Percentiles rank a stretch among this genome's conserved stretches.
These are phyloP conservation scores for Semnornis frantzii DNA, from an alignment of 2,113 vertebrate species.

Conservation along the genomic window DNA sequence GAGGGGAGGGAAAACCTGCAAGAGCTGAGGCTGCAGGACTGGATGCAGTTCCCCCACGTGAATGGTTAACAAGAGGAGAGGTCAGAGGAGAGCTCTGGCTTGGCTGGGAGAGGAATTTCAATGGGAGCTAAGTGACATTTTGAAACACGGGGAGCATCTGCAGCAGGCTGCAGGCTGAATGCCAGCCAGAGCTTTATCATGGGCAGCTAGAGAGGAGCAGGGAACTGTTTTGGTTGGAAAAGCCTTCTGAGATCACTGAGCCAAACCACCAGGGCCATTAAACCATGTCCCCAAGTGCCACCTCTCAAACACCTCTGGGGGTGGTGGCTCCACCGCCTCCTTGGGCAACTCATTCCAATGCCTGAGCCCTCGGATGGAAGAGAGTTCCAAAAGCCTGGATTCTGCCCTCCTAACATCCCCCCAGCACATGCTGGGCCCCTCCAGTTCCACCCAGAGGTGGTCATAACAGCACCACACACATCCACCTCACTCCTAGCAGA, in stretches of 20 bases:
- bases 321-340: too few species aligned
- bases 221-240: too few species aligned
- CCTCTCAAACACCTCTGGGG: too few species aligned
- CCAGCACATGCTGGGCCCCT: fast-evolving
- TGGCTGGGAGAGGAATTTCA: background rate
- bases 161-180: background rate
- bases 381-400: background rate
- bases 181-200: background rate
- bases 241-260: too few species aligned
- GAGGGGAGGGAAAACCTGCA: background rate
- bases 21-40: background rate
- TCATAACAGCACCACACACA: background rate
- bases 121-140: background rate
- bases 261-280: too few species aligned
- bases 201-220: background rate
- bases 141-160: background rate
- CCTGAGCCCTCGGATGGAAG: too few species aligned
- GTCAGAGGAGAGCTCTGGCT: background rate
- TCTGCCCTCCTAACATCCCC: fast-evolving
- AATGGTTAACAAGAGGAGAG: background rate
- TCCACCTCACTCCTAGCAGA: background rate
- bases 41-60: background rate
- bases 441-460: background rate
- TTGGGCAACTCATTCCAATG: too few species aligned
- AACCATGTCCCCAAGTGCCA: too few species aligned